Evolutionary conservation across 2,113 vertebrate genomes (phyloP), one percentile per base, ranked within the genome.

Genomic region (Guaruba guarouba): DNA sequence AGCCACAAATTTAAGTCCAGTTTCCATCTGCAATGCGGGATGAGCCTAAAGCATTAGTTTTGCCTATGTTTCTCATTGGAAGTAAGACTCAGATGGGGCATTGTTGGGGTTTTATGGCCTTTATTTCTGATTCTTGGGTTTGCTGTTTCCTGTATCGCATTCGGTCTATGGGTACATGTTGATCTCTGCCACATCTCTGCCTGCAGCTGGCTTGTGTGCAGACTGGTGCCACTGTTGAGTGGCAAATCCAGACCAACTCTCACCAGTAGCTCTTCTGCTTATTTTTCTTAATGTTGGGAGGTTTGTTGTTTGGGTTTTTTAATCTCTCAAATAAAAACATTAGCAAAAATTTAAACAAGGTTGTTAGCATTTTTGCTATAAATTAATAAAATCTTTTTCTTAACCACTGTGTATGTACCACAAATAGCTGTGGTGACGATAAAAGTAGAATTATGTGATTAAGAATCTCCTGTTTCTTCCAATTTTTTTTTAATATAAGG

Each of bases 241-340:
- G 96, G 96, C 83, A 93, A 92, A 91, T 85, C 83, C 93, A 92
- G 81, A 91, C 92, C 88, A 76, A 76, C 89, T 79, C 95, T 93
- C 86, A 80, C 84, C 2, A 3, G 88, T 96, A 94, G 90, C 82
- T 86, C 88, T 93, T 96, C 93, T 91, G 92, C 92, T 96, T 97
- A 86, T 93, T 94, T 94, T 96, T 93, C 83, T 94, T 97, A 94
- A 96, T 95, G 95, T 93, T 86, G 95, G 96, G 96, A 97, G 89
- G 95, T 96, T 96, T 96, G 89, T 96, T 97, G 96, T 97, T 97
- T 95, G 94, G 96, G 94, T 75, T 97, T 97, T 97, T 96, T 96
- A 94, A 95, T 96, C 91, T 96, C 95, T 96, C 90, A 92, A 97
- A 97, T 96, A 96, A 97, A 96, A 93, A 94, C 57, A 39, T 95